Evolutionary conservation across 2,888 invertebrate species (phyloP).

Genomic region (Synergus japonicus): DNA sequence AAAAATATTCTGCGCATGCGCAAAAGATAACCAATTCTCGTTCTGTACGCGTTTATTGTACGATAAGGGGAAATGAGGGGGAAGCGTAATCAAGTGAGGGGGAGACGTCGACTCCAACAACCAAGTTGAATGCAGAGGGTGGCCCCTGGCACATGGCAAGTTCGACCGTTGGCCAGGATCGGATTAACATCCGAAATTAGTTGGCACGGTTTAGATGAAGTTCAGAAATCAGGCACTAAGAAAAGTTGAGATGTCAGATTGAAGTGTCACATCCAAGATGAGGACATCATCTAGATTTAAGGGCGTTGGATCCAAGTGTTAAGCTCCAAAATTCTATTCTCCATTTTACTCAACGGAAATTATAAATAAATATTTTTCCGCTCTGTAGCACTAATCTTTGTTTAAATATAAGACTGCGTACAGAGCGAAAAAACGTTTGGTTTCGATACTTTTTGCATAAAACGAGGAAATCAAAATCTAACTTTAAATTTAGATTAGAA

Average conservation of each 20-base stretch:
- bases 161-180: slow-evolving; percentile 33
- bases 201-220: background rate
- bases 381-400: no score
- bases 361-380: no score
- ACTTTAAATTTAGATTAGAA: no score
- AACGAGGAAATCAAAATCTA: no score
- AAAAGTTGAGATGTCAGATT: background rate
- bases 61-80: background rate
- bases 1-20: slow-evolving; percentile 42
- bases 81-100: slow-evolving; percentile 20
- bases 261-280: background rate
- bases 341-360: no score
- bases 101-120: slow-evolving; percentile 1
- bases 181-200: slow-evolving; percentile 3
- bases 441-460: no score
- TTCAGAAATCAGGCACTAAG: background rate
- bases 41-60: slow-evolving; percentile 21
- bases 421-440: no score
- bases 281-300: background rate
- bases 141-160: slow-evolving; percentile 19
- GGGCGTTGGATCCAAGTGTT: no score
- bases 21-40: slow-evolving; percentile 5
- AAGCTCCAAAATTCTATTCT: no score
- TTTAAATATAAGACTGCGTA: no score
- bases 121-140: slow-evolving; percentile 4